These are phyloP conservation scores for Loripinus fragilis DNA, from an alignment of 2,888 invertebrate species.

Conservation along the genomic window DNA sequence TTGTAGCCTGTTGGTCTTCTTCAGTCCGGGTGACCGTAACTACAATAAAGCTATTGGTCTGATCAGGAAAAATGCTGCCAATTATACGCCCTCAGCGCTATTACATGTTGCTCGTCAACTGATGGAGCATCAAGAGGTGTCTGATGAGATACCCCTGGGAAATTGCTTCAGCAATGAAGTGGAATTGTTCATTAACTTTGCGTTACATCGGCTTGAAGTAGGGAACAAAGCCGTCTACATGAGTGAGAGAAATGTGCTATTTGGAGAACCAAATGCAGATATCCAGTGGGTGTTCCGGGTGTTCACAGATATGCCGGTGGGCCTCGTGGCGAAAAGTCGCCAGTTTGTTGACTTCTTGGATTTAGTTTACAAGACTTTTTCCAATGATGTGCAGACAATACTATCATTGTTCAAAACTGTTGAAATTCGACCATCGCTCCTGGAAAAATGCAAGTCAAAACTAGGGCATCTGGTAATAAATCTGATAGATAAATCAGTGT, in stretches of 20 bases:
- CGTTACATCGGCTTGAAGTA: neutral
- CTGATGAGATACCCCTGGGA: neutral
- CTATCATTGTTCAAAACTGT: neutral
- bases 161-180: constrained; percentile 1
- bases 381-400: constrained; percentile 8
- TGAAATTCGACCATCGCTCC: neutral
- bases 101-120: neutral
- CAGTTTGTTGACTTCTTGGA: constrained; percentile 1
- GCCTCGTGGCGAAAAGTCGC: neutral
- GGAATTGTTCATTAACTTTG: constrained; percentile 4
- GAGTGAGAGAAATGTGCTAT: neutral
- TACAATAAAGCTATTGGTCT: constrained; percentile 3
- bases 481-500: neutral
- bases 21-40: neutral
- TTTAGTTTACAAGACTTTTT: neutral
- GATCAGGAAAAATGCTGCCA: neutral
- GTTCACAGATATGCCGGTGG: neutral
- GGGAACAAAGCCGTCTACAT: neutral
- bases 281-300: constrained; percentile 3
- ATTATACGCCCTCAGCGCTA: neutral
- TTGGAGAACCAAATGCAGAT: neutral
- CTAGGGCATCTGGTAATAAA: neutral
- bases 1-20: neutral
- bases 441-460: neutral
- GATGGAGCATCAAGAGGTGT: neutral